phyloP scores from a whole-genome alignment of 1,140 invertebrate species.

The Drosophila triauraria region DNA sequence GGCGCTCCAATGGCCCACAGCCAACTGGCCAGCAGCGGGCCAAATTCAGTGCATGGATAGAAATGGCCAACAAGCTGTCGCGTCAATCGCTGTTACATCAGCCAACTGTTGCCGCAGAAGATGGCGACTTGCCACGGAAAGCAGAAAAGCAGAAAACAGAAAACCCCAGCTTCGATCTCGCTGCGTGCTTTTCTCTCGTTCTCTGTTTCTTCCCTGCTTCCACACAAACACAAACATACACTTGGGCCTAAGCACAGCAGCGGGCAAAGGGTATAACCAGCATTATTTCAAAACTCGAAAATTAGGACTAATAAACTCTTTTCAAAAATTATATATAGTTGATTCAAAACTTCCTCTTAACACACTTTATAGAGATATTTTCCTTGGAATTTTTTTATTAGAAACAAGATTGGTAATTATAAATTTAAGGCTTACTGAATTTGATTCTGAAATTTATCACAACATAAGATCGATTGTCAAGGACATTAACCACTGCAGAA shows the following conservation, averaged over 20 bases:
- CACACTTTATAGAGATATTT: too few relatives aligned
- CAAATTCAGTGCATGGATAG: conserved; percentile 55
- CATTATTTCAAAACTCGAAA: neutral
- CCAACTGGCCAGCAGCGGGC: conserved; percentile 49
- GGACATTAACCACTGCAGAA: too few relatives aligned
- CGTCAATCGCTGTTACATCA: conserved; percentile 64
- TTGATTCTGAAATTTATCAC: too few relatives aligned
- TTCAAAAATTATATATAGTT: neutral
- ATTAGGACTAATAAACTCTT: neutral
- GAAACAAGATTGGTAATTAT: too few relatives aligned
- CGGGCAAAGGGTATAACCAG: neutral
- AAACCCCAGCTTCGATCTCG: conserved; percentile 37
- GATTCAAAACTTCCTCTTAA: too few relatives aligned
- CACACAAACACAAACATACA: neutral
- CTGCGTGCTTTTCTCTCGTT: conserved; percentile 34
- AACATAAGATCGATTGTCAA: too few relatives aligned
- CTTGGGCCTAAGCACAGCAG: neutral
- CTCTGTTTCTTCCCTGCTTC: conserved; percentile 21
- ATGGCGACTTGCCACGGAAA: conserved; percentile 65
- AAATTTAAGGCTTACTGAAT: too few relatives aligned
- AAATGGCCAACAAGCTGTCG: conserved; percentile 52
- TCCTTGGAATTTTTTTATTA: too few relatives aligned
- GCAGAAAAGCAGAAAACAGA: conserved; percentile 20
- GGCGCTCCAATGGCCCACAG: conserved; percentile 40
- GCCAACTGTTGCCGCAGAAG: conserved; percentile 68